Conservation (phyloP, 2,888 invertebrate species). For the Boloria selene region DNA sequence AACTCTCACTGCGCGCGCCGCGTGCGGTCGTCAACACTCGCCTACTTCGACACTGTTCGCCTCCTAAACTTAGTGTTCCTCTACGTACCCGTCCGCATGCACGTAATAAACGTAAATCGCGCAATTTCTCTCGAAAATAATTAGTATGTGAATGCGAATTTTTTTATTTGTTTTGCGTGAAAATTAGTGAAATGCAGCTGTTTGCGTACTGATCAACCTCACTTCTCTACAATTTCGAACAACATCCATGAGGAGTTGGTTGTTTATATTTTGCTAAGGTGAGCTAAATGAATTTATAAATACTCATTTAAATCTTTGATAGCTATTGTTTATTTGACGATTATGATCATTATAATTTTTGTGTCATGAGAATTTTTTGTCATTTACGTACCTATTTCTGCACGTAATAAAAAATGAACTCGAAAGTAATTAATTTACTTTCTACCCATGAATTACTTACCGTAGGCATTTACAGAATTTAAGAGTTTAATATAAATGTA, state of each 20-base stretch:
- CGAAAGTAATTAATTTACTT: no score
- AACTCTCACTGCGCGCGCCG: constrained; percentile 81
- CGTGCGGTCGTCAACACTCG: constrained; percentile 70
- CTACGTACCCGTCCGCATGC: constrained; percentile 63
- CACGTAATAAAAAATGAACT: no score
- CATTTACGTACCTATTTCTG: no score
- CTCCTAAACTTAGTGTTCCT: constrained; percentile 64
- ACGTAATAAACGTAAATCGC: constrained; percentile 62
- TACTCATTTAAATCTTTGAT: not conserved
- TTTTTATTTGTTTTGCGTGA: constrained; percentile 65
- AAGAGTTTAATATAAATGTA: no score
- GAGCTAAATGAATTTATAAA: constrained; percentile 21
- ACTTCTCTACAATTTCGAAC: constrained; percentile 56
- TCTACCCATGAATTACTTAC: no score
- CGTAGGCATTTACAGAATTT: no score
- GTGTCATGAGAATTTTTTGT: no score
- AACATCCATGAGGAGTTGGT: constrained; percentile 71
- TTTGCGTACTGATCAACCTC: constrained; percentile 60
- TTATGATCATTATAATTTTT: not conserved
- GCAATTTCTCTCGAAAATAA: constrained; percentile 72
- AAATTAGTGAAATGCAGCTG: constrained; percentile 76
- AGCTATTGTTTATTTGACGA: not conserved
- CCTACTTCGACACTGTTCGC: constrained; percentile 52
- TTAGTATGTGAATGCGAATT: constrained; percentile 77
- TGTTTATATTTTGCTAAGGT: constrained; percentile 44